phyloP scores from a whole-genome alignment of 2,888 invertebrate genomes.

The Andrena marginata region DNA sequence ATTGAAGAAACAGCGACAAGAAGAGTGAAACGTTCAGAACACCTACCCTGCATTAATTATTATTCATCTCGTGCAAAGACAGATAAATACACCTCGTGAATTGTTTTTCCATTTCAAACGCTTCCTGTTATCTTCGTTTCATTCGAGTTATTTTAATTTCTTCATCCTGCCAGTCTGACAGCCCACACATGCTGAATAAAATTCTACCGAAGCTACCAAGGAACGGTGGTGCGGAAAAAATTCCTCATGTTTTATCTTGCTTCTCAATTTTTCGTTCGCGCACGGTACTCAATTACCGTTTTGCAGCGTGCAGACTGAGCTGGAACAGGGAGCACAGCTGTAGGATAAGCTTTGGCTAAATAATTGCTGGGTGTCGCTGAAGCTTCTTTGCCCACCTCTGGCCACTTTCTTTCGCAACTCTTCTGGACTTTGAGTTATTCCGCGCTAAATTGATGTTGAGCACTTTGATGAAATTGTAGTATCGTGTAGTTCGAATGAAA shows the following conservation, averaged over 20 bases:
- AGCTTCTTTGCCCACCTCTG: slow-evolving; percentile 15
- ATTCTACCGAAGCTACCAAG: background rate
- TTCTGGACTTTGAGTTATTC: background rate
- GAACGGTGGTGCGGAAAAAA: background rate
- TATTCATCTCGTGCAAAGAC: background rate
- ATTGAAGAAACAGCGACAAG: too few species aligned
- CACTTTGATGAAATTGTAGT: too few species aligned
- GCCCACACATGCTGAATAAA: background rate
- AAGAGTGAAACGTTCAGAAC: too few species aligned
- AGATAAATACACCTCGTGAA: background rate
- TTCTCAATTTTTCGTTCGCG: slow-evolving; percentile 56
- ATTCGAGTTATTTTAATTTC: background rate
- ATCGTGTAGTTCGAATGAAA: too few species aligned
- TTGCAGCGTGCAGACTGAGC: slow-evolving; percentile 25
- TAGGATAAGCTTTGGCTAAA: slow-evolving; percentile 57
- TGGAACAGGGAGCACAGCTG: slow-evolving; percentile 13
- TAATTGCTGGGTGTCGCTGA: slow-evolving; percentile 57
- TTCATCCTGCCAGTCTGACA: background rate
- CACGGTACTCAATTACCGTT: slow-evolving; percentile 58
- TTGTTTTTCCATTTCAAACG: background rate
- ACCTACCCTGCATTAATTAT: background rate
- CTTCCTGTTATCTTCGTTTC: background rate
- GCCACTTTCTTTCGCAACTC: slow-evolving; percentile 22
- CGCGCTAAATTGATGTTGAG: too few species aligned
- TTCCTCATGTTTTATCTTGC: slow-evolving; percentile 25